Evolutionary conservation across 2,797 vertebrate genomes (phyloP).

Genomic region (Sandelia bainsii): DNA sequence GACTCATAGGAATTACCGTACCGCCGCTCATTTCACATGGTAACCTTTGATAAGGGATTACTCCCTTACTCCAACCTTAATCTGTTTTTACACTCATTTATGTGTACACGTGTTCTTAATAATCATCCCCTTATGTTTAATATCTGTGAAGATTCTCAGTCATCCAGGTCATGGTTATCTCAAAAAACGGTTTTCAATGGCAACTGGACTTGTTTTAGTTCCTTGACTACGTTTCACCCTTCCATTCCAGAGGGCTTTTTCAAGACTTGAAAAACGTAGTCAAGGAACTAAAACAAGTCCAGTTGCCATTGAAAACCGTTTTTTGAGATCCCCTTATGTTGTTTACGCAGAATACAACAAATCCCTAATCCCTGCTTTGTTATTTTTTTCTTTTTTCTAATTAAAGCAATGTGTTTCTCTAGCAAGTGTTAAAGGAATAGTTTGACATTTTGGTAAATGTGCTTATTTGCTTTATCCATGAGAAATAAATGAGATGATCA

Average conservation of each 20-base stretch:
- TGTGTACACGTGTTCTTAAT: conserved; percentile 27
- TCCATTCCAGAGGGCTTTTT: too few species aligned
- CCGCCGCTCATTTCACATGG: conserved; percentile 24
- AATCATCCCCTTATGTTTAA: conserved; percentile 24
- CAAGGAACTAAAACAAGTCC: too few species aligned
- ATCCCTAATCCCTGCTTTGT: conserved; percentile 19
- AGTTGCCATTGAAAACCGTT: too few species aligned
- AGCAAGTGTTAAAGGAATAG: conserved; percentile 43
- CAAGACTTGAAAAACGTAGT: too few species aligned
- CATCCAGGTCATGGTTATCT: too few species aligned
- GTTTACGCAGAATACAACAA: conserved; percentile 40
- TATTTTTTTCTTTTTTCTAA: conserved; percentile 21
- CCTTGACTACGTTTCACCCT: too few species aligned
- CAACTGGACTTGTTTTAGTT: too few species aligned
- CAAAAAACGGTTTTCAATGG: too few species aligned
- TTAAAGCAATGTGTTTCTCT: conserved; percentile 58
- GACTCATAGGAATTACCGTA: conserved; percentile 22
- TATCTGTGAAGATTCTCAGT: too few species aligned
- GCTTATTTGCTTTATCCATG: neutral
- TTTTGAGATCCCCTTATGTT: conserved; percentile 18
- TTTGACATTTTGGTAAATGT: neutral
- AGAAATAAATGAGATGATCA: neutral
- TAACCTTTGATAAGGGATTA: conserved; percentile 40
- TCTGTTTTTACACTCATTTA: conserved; percentile 37
- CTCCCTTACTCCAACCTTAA: conserved; percentile 19